A percentile compares a stretch with the other conserved stretches of the same genome.
Conservation (phyloP, 1,140 invertebrate genomes). For the Galendromus occidentalis region DNA sequence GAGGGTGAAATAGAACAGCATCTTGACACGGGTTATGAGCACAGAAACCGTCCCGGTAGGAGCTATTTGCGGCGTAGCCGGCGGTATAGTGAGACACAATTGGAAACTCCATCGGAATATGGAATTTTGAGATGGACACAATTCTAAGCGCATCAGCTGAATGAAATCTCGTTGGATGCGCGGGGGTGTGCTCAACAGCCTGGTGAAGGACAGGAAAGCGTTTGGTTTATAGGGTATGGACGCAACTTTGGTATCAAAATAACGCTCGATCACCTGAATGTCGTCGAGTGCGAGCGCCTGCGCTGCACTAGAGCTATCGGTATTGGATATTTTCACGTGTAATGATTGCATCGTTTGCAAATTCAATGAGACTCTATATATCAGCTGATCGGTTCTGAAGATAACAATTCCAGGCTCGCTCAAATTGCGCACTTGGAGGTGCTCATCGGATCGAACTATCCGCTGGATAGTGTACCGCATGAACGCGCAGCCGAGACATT, state of each 20-base stretch:
- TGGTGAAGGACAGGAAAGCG: slow-evolving; percentile 56
- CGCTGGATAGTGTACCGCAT: slow-evolving; percentile 64
- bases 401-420: slow-evolving; percentile 67
- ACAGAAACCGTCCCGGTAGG: slow-evolving; percentile 63
- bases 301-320: slow-evolving; percentile 50
- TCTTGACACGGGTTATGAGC: slow-evolving; percentile 57
- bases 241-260: slow-evolving; percentile 62
- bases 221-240: slow-evolving; percentile 59
- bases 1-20: slow-evolving; percentile 53
- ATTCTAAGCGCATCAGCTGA: slow-evolving; percentile 61
- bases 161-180: slow-evolving; percentile 76
- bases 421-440: slow-evolving; percentile 20
- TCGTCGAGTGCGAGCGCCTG: slow-evolving; percentile 73
- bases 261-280: slow-evolving; percentile 64
- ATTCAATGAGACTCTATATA: slow-evolving; percentile 64
- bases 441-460: slow-evolving; percentile 56
- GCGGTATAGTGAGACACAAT: slow-evolving; percentile 72
- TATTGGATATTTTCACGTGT: slow-evolving; percentile 58
- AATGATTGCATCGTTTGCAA: slow-evolving; percentile 65
- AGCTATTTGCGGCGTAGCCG: slow-evolving; percentile 49
- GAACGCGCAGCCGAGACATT: slow-evolving; percentile 78
- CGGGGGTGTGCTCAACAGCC: slow-evolving; percentile 54
- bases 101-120: slow-evolving; percentile 60
- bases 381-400: slow-evolving; percentile 64
- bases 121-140: slow-evolving; percentile 36